Evolutionary conservation across 2,888 invertebrate genomes (phyloP).

Genomic region (Ophion ventricosus): DNA sequence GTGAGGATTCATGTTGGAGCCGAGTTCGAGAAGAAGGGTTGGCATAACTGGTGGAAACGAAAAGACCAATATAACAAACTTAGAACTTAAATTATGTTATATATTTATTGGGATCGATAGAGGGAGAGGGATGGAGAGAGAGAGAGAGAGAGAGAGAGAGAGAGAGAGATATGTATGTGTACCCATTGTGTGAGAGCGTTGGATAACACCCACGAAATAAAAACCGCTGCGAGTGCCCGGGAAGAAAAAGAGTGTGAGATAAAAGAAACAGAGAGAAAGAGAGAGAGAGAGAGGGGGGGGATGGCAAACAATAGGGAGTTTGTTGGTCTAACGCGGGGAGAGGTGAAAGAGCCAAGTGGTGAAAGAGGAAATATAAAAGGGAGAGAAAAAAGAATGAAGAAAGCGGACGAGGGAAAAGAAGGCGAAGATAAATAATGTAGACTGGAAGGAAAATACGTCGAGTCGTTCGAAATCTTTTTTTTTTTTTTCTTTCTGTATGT

Average conservation of each 20-base stretch:
- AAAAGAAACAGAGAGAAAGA: neutral
- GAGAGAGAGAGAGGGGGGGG: neutral
- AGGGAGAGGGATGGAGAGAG: neutral
- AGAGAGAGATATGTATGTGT: neutral
- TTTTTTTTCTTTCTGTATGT: neutral
- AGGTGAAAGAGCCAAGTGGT: constrained; percentile 45
- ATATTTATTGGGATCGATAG: neutral
- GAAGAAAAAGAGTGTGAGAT: constrained; percentile 2
- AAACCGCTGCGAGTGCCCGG: constrained; percentile 10
- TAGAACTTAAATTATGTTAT: constrained; percentile 25
- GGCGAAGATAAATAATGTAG: constrained; percentile 52
- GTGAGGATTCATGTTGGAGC: constrained; percentile 90
- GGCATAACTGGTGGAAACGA: constrained; percentile 86
- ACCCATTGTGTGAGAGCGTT: neutral
- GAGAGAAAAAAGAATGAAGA: constrained; percentile 6
- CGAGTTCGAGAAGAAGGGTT: constrained; percentile 88
- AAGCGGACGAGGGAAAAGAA: constrained; percentile 28
- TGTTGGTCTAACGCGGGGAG: constrained; percentile 15
- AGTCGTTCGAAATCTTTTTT: constrained; percentile 41
- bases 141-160: too few species aligned
- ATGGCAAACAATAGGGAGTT: constrained; percentile 51
- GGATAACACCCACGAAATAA: constrained; percentile 6
- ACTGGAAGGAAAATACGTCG: constrained; percentile 54
- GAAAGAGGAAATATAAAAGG: constrained; percentile 23
- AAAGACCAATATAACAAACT: constrained; percentile 37